Evolutionary conservation across 1,140 invertebrate species (phyloP), one percentile per base, ranked within the genome.

Genomic region (Drosophila pachea): DNA sequence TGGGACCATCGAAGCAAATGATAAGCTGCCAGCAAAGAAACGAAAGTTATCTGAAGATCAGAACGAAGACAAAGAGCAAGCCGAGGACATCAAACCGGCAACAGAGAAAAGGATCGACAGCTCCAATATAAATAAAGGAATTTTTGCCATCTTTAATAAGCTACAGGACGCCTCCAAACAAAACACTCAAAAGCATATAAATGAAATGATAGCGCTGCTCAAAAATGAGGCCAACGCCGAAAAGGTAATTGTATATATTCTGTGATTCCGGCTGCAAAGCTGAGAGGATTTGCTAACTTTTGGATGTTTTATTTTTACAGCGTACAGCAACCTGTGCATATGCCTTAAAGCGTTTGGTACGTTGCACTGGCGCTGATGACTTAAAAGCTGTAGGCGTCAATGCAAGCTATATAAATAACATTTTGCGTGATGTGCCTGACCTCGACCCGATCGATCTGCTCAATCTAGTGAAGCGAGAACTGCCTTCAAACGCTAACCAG

Each of bases 361-460:
- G 79, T 12, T 73, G 76, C 45, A 84, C 81, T 2, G 79, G 79
- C 6, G 76, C 76, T 12, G 73, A 83, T 59, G 66, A 83, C 50
- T 45, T 52, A 4, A 8, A 65, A 1, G 36, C 69, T 0, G 79
- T 76, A 4, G 55, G 60, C 3, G n/a, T 36, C 0, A 72, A 50
- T 36, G 60, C 68, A 9, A 50, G 73, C 35, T 67, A 65, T 31
- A 65, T 83, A 0, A 32, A 60, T 12, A 45, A 29, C 36, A 79
- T 83, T 6, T 6, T 83, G 0, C 31, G 29, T 7, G 40, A 60
- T 33, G 68, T 86, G 36, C 52, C 65, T 0, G 42, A 31, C 2
- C 47, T 84, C 0, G 60, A 76, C 42, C 55, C 52, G 0, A 5
- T 79, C 0, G 69, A 79, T 4, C 33, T 84, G 8, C 31, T 84